Percentiles rank a stretch among this genome's conserved stretches.
Evolutionary conservation across 2,797 vertebrate species (phyloP).

Genomic region (Macropus fuliginosus): DNA sequence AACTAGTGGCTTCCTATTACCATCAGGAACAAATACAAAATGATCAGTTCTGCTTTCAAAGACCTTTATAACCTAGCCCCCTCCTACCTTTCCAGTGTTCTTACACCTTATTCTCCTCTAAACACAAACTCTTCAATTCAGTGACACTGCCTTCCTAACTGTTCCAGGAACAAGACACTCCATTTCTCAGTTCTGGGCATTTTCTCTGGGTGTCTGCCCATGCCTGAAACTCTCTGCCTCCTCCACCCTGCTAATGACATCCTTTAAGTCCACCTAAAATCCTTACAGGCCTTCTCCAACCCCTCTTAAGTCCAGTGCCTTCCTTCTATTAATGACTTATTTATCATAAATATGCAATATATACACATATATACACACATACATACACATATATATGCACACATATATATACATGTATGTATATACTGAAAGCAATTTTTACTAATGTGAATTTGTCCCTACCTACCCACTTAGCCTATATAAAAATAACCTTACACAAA

Average conservation of each 20-base stretch:
- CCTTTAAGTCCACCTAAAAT: neutral
- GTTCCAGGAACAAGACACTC: neutral
- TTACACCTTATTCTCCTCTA: neutral
- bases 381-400: too few species aligned
- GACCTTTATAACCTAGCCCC: neutral
- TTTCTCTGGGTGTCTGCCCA: neutral
- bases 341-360: too few species aligned
- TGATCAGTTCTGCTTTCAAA: neutral
- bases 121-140: neutral
- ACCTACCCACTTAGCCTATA: neutral
- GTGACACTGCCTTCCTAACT: neutral
- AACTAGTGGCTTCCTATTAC: neutral
- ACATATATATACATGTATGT: too few species aligned
- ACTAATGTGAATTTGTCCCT: neutral
- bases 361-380: too few species aligned
- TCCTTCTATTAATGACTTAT: too few species aligned
- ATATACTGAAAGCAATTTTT: neutral
- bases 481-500: neutral
- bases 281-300: too few species aligned
- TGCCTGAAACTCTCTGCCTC: neutral
- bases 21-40: too few species aligned
- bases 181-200: neutral
- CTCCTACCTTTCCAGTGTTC: neutral
- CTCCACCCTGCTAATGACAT: neutral
- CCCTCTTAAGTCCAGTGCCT: too few species aligned